These are phyloP conservation scores for Drosophila quinaria DNA, from an alignment of 2,888 invertebrate genomes.

Conservation along the genomic window DNA sequence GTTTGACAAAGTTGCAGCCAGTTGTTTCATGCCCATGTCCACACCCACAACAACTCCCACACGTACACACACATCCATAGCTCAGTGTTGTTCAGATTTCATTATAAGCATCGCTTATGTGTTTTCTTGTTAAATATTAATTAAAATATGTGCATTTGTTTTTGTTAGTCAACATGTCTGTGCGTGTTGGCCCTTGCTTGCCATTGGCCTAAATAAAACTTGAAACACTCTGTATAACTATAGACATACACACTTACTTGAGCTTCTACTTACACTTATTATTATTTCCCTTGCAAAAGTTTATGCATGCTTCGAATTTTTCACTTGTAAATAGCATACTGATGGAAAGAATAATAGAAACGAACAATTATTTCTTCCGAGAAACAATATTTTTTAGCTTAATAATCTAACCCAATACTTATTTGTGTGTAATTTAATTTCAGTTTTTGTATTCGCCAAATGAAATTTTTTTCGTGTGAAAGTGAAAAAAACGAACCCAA, in stretches of 20 bases:
- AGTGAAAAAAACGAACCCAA: too few species aligned
- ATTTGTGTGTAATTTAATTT: too few species aligned
- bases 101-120: constrained; percentile 68
- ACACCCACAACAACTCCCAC: constrained; percentile 24
- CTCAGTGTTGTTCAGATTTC: constrained; percentile 52
- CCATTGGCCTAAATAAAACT: constrained; percentile 16
- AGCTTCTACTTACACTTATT: background rate
- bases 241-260: constrained; percentile 4
- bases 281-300: background rate
- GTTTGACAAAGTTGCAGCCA: constrained; percentile 66
- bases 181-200: constrained; percentile 12
- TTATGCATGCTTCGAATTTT: constrained; percentile 10
- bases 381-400: too few species aligned
- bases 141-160: constrained; percentile 73
- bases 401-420: too few species aligned
- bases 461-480: too few species aligned
- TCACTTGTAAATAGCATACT: background rate
- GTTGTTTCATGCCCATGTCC: constrained; percentile 34
- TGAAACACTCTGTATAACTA: constrained; percentile 8
- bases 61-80: constrained; percentile 10
- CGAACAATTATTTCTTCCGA: too few species aligned
- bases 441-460: too few species aligned
- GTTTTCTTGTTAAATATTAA: constrained; percentile 83
- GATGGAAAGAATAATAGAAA: too few species aligned
- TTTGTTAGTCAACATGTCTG: constrained; percentile 31